A percentile compares a stretch with the other conserved stretches of the same genome.
Conservation (phyloP, 1,140 invertebrate species). For the Andricus grossulariae region DNA sequence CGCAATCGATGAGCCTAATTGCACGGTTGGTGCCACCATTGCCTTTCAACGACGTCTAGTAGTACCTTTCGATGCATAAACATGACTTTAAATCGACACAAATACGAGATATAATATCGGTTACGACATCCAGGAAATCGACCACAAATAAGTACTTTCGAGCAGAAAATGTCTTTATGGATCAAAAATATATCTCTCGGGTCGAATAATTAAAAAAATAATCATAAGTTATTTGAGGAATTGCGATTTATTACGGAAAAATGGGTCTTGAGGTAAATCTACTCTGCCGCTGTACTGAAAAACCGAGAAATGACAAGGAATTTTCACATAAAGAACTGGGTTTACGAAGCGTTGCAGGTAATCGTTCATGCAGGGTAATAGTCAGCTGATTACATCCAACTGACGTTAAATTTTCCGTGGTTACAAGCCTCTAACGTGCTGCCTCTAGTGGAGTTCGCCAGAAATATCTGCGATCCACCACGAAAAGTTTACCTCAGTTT, state of each 20-base stretch:
- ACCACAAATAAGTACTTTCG: neutral
- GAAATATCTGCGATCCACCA: no score
- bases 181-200: neutral
- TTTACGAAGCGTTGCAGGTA: no score
- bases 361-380: no score
- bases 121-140: slow-evolving; percentile 10
- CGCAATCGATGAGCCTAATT: slow-evolving; percentile 22
- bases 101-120: neutral
- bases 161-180: neutral
- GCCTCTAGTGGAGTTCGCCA: no score
- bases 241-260: neutral
- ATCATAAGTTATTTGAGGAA: neutral
- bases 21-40: slow-evolving; percentile 5
- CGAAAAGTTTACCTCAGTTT: no score
- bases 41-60: neutral
- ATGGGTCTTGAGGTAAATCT: no score
- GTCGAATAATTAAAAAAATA: neutral
- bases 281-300: no score
- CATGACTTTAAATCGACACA: slow-evolving; percentile 7
- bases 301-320: no score
- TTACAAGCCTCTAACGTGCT: no score
- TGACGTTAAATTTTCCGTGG: no score
- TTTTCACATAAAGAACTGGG: no score
- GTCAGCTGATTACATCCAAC: no score
- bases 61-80: slow-evolving; percentile 1